These are phyloP conservation scores for Dolichopus griseipennis DNA, from an alignment of 2,888 invertebrate genomes.

Conservation along the genomic window DNA sequence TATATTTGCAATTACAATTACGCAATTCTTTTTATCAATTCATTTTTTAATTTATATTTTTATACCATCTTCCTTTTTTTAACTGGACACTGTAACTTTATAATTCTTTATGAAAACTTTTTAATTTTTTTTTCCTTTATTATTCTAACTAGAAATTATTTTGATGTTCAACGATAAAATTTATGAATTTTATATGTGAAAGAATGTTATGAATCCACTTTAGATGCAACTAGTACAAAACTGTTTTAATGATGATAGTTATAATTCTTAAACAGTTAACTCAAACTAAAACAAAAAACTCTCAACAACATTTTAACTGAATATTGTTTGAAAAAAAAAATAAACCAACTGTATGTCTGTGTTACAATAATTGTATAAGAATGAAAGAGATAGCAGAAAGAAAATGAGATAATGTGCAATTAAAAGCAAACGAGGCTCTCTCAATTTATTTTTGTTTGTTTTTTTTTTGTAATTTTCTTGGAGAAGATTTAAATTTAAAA, in stretches of 20 bases:
- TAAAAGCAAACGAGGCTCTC: too few relatives aligned
- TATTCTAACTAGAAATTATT: background rate
- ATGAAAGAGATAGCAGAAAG: too few relatives aligned
- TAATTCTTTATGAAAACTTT: background rate
- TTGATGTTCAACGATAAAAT: background rate
- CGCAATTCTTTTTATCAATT: too few relatives aligned
- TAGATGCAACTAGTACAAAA: background rate
- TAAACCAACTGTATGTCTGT: too few relatives aligned
- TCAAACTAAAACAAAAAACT: background rate
- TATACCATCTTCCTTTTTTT: too few relatives aligned
- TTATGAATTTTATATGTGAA: conserved; percentile 6
- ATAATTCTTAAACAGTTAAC: background rate
- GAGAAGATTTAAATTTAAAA: too few relatives aligned
- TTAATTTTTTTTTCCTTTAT: background rate
- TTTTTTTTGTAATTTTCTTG: background rate
- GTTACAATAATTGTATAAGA: too few relatives aligned
- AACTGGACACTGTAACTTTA: background rate
- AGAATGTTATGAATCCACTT: background rate
- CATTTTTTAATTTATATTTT: too few relatives aligned
- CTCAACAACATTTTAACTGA: too few relatives aligned
- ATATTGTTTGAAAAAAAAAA: background rate
- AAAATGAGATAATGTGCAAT: too few relatives aligned
- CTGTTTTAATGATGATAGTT: conserved; percentile 1
- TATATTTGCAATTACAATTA: too few relatives aligned
- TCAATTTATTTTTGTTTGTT: too few relatives aligned